Conservation (phyloP, 1,140 invertebrate genomes). For the Phymorhynchus buccinoides region DNA sequence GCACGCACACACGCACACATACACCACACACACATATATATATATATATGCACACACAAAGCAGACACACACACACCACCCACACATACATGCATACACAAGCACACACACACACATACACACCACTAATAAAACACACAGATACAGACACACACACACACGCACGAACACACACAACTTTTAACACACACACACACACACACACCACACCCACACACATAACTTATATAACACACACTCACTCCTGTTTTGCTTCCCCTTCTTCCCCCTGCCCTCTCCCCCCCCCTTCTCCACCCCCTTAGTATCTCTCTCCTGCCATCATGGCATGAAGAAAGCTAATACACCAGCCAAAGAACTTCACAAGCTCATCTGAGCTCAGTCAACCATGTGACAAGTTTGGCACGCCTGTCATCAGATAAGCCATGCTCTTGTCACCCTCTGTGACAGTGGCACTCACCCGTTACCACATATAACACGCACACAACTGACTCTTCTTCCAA, state of each 20-base stretch:
- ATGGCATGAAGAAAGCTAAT: neutral
- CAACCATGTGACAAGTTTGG: neutral
- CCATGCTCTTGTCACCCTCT: neutral
- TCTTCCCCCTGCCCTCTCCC: neutral
- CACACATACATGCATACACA: slow-evolving; percentile 1
- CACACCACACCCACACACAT: neutral
- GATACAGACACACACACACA: neutral
- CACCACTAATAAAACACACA: neutral
- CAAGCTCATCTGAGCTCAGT: neutral
- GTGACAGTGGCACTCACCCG: too few relatives aligned
- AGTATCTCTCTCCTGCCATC: too few relatives aligned
- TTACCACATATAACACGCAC: too few relatives aligned
- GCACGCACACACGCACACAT: slow-evolving; percentile 23
- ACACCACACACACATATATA: slow-evolving; percentile 32
- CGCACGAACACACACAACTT: slow-evolving; percentile 10
- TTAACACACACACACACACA: slow-evolving; percentile 9
- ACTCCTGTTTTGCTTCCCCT: slow-evolving; percentile 1
- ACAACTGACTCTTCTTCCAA: too few relatives aligned
- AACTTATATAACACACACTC: neutral
- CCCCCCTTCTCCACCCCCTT: too few relatives aligned
- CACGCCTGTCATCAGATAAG: neutral
- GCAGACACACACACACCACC: neutral
- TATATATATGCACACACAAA: neutral
- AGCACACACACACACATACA: slow-evolving; percentile 9
- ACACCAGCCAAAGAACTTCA: neutral